phyloP scores from a whole-genome alignment of 2,888 invertebrate genomes.

The Octonoba sinensis region DNA sequence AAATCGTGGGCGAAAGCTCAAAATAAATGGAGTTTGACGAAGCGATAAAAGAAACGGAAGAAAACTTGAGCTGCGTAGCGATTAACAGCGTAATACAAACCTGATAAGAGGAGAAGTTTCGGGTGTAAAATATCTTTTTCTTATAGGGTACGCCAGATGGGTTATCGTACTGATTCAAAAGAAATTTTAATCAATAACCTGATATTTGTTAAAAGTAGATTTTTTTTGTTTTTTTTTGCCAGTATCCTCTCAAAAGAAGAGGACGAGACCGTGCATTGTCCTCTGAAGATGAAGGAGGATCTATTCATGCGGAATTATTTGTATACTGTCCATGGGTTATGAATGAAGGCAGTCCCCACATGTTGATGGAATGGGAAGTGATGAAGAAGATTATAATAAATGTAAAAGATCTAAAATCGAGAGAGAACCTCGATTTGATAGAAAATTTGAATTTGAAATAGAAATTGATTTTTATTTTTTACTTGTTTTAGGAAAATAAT shows the following conservation, averaged over 20 bases:
- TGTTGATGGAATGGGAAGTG: constrained; percentile 11
- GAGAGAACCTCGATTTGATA: too few species aligned
- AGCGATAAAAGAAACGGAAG: constrained; percentile 42
- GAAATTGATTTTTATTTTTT: too few species aligned
- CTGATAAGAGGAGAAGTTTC: constrained; percentile 42
- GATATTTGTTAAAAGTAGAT: constrained; percentile 7
- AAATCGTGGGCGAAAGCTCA: constrained; percentile 40
- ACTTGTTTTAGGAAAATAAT: too few species aligned
- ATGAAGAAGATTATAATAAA: constrained; percentile 16
- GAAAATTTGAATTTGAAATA: too few species aligned
- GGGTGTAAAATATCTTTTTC: constrained; percentile 48
- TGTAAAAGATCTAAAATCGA: too few species aligned
- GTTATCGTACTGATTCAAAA: constrained; percentile 36
- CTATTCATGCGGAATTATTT: background rate
- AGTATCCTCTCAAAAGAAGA: too few species aligned
- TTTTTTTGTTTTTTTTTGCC: background rate
- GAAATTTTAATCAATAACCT: constrained; percentile 56
- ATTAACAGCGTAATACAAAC: constrained; percentile 57
- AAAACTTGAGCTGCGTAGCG: constrained; percentile 53
- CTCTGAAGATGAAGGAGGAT: background rate
- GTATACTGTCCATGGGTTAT: background rate
- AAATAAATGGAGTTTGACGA: constrained; percentile 53
- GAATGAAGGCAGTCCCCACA: constrained; percentile 25
- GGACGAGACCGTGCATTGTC: too few species aligned
- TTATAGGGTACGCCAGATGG: constrained; percentile 36